Percentiles rank a stretch among this genome's conserved stretches.
Evolutionary conservation across 1,140 invertebrate species (phyloP).

Genomic region (Atta colombica): DNA sequence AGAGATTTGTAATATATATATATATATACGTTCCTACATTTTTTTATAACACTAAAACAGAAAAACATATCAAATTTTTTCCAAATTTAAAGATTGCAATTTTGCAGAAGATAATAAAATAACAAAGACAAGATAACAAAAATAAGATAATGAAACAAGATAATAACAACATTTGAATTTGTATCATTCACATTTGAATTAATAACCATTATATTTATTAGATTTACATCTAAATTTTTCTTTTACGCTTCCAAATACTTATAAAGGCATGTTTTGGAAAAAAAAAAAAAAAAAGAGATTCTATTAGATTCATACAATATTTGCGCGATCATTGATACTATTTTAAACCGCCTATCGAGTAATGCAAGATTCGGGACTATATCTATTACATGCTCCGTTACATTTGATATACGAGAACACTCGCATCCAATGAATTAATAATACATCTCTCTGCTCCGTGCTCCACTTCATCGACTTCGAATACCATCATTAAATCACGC

Average conservation of each 20-base stretch:
- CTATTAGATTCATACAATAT: slow-evolving; percentile 5
- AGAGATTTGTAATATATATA: not conserved
- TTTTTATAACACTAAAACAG: not conserved
- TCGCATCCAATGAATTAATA: slow-evolving; percentile 52
- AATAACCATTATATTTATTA: not conserved
- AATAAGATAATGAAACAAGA: too few relatives aligned
- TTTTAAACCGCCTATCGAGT: not conserved
- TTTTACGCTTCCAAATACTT: too few relatives aligned
- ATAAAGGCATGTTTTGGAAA: not conserved
- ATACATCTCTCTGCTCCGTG: slow-evolving; percentile 27
- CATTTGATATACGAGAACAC: slow-evolving; percentile 39
- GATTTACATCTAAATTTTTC: not conserved
- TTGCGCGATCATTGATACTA: not conserved
- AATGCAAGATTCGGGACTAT: not conserved
- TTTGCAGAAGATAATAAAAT: not conserved
- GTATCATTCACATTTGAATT: not conserved
- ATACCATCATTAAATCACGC: slow-evolving; percentile 49
- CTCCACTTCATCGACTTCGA: slow-evolving; percentile 46
- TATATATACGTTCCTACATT: not conserved
- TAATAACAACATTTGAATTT: not conserved
- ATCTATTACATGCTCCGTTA: slow-evolving; percentile 41
- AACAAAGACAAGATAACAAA: too few relatives aligned
- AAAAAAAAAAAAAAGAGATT: not conserved
- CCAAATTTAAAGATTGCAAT: not conserved
- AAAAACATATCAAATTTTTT: not conserved